A percentile compares a stretch with the other conserved stretches of the same genome.
Conservation (phyloP, 2,888 invertebrate genomes). For the Gastracanthus pulcherrimus region DNA sequence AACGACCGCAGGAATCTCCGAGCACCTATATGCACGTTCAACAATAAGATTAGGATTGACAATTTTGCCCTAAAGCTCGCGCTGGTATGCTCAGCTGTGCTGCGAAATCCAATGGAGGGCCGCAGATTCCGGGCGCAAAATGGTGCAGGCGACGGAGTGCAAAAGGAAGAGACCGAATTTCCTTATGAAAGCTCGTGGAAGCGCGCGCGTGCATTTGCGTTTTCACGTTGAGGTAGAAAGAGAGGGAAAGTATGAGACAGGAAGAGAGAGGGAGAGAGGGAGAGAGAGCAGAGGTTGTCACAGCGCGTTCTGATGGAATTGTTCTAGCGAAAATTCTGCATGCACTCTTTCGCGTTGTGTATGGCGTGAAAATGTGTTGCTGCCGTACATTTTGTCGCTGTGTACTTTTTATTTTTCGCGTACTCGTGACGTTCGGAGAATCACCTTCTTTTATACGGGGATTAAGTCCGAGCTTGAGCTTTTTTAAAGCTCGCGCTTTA, state of each 20-base stretch:
- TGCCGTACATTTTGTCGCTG: neutral
- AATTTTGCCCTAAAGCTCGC: too few species aligned
- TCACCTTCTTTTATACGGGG: neutral
- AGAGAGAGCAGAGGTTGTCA: neutral
- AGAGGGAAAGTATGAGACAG: too few species aligned
- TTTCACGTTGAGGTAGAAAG: too few species aligned
- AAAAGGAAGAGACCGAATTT: neutral
- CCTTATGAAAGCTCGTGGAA: neutral
- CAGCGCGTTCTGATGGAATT: constrained; percentile 18
- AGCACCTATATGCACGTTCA: neutral
- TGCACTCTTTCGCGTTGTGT: neutral
- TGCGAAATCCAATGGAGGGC: neutral
- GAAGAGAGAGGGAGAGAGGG: too few species aligned
- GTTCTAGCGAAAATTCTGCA: constrained; percentile 8
- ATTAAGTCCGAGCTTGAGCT: neutral
- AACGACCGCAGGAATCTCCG: neutral
- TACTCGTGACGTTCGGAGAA: neutral
- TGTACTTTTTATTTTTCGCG: neutral
- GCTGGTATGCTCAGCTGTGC: too few species aligned
- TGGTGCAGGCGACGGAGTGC: too few species aligned
- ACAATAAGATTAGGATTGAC: constrained; percentile 36
- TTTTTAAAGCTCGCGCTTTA: neutral
- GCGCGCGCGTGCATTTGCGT: neutral
- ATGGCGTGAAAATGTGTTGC: neutral
- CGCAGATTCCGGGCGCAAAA: neutral